Percentiles rank a stretch among this genome's conserved stretches.
phyloP scores from a whole-genome alignment of 2,797 vertebrate species.

The Ceryle rudis region DNA sequence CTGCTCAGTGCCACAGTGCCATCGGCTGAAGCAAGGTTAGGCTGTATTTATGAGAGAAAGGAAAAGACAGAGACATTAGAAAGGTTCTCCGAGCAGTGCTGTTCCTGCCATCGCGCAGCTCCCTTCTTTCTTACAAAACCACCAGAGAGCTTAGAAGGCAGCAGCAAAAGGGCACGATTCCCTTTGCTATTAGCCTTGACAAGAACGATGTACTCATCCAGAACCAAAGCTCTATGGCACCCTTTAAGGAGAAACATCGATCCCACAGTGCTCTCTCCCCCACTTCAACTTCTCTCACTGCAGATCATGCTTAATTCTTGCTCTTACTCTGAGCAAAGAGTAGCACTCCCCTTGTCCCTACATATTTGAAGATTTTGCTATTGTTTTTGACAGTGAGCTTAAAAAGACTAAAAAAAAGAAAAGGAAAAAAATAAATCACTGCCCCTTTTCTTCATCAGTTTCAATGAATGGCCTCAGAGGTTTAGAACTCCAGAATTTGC shows the following conservation, averaged over 20 bases:
- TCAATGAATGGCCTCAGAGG: background rate
- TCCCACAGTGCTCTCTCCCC: background rate
- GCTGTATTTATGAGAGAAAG: conserved; percentile 75
- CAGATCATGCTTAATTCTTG: background rate
- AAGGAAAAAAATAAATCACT: no score
- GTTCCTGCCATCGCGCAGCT: background rate
- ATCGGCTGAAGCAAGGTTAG: conserved; percentile 72
- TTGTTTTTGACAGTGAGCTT: background rate
- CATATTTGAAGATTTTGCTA: background rate
- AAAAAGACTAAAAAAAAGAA: background rate
- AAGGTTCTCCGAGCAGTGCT: background rate
- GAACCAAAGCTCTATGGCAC: background rate
- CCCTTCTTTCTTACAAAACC: background rate
- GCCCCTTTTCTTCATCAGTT: background rate
- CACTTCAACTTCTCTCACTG: background rate
- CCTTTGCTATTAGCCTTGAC: background rate
- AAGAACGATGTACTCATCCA: accelerated
- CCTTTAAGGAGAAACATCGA: background rate
- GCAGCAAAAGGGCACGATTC: background rate
- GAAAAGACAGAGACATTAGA: conserved; percentile 3
- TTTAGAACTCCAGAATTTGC: background rate
- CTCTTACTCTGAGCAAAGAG: background rate
- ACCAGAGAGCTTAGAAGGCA: background rate
- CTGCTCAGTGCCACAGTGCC: conserved; percentile 71
- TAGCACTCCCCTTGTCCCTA: background rate